phyloP scores from a whole-genome alignment of 2,113 vertebrate genomes.

The Pangasianodon hypophthalmus region DNA sequence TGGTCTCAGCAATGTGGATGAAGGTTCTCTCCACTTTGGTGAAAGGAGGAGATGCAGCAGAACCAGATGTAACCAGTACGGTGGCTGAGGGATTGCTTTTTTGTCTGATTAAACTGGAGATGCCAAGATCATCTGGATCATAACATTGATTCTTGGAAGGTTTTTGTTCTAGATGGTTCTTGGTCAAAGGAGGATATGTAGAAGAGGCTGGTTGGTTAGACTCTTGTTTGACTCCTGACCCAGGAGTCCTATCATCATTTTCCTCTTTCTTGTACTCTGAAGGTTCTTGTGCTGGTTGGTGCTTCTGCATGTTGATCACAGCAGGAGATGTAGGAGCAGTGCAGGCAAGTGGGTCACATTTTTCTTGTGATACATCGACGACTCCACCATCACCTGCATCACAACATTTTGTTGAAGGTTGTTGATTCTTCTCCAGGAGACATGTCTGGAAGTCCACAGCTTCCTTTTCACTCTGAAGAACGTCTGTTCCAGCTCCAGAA shows the following conservation, averaged over 20 bases:
- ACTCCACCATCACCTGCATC: neutral
- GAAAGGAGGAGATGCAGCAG: slow-evolving; percentile 89
- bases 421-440: slow-evolving; percentile 64
- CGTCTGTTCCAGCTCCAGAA: slow-evolving; percentile 71
- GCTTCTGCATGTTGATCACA: neutral
- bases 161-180: slow-evolving; percentile 3
- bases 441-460: slow-evolving; percentile 71
- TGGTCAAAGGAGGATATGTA: neutral
- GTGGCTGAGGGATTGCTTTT: slow-evolving; percentile 15
- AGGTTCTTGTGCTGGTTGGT: neutral
- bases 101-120: neutral
- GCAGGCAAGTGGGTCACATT: neutral
- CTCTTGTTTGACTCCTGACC: neutral
- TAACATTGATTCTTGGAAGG: neutral
- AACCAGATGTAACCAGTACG: slow-evolving; percentile 73
- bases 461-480: slow-evolving; percentile 80
- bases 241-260: neutral
- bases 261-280: neutral
- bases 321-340: neutral
- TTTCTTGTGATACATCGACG: neutral
- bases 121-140: neutral
- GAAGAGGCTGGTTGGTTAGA: neutral
- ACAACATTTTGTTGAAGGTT: neutral
- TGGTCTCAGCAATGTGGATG: slow-evolving; percentile 92
- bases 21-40: slow-evolving; percentile 97